A percentile compares a stretch with the other conserved stretches of the same genome.
Evolutionary conservation across 2,797 vertebrate species (phyloP).

Genomic region (Neoniphon sammara): DNA sequence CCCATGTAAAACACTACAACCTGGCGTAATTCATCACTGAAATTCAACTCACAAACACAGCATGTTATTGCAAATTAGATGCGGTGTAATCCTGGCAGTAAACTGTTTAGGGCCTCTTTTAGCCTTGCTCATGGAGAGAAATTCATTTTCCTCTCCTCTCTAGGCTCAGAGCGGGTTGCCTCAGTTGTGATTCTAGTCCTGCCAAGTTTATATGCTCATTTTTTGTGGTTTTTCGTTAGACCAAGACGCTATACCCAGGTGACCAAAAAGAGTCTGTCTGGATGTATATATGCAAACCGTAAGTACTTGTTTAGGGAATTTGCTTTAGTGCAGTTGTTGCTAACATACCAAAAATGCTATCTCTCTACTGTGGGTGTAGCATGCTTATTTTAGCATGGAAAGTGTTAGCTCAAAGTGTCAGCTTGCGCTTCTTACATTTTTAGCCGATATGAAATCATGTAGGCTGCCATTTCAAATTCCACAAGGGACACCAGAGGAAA

Average conservation of each 20-base stretch:
- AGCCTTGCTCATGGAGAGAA: constrained; percentile 46
- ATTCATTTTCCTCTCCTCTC: constrained; percentile 43
- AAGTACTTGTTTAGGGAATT: not conserved
- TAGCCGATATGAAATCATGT: not conserved
- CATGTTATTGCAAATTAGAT: constrained; percentile 54
- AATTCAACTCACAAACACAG: constrained; percentile 59
- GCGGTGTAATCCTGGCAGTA: constrained; percentile 42
- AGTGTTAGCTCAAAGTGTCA: constrained; percentile 7
- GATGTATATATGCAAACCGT: constrained; percentile 23
- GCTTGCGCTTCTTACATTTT: constrained; percentile 6
- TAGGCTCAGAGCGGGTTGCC: constrained; percentile 33
- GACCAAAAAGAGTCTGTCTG: constrained; percentile 4
- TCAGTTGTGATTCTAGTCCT: constrained; percentile 26
- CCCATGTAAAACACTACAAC: constrained; percentile 28
- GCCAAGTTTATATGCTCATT: constrained; percentile 25
- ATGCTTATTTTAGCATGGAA: constrained; percentile 1
- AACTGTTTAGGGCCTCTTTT: constrained; percentile 56
- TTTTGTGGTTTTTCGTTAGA: constrained; percentile 32
- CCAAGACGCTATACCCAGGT: constrained; percentile 11
- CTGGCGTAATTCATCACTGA: constrained; percentile 51
- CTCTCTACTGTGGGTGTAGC: not conserved
- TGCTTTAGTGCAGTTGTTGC: not conserved
- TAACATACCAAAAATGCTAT: not conserved
- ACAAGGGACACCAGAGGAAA: not conserved
- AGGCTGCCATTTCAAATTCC: constrained; percentile 19